These are phyloP conservation scores for Falco rusticolus DNA, from an alignment of 2,797 vertebrate species.

Conservation along the genomic window DNA sequence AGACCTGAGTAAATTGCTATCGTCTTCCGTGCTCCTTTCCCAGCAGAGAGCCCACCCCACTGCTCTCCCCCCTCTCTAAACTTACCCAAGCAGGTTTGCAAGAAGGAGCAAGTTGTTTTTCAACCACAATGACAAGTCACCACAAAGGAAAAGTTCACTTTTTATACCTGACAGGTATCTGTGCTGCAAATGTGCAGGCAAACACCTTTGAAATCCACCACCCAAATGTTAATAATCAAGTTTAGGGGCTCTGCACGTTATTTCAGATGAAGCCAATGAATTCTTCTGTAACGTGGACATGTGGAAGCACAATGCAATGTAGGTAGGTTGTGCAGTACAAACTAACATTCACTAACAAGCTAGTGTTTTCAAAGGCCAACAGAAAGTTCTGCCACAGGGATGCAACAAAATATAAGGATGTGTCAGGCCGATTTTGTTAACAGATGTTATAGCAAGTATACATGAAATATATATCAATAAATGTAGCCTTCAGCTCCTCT, in stretches of 20 bases:
- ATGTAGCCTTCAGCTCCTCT: background rate
- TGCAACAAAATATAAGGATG: background rate
- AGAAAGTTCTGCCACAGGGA: background rate
- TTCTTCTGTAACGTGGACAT: background rate
- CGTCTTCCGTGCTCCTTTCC: background rate
- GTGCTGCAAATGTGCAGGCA: background rate
- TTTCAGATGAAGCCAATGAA: background rate
- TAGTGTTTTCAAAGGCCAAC: background rate
- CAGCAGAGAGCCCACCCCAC: background rate
- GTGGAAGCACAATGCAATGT: background rate
- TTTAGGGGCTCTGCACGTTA: background rate
- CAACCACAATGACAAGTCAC: background rate
- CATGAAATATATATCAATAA: conserved; percentile 35
- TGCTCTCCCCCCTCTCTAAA: background rate
- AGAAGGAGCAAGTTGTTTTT: background rate
- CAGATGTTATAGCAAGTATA: background rate
- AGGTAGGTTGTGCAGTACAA: background rate
- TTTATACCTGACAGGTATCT: background rate
- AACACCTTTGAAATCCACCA: background rate
- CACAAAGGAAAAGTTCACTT: background rate
- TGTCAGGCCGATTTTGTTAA: background rate
- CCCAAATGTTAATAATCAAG: background rate
- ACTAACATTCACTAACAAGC: background rate
- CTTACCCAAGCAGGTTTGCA: background rate
- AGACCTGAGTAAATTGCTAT: background rate